Evolutionary conservation across 2,797 vertebrate genomes (phyloP), one percentile per base, ranked within the genome.

Genomic region (Yasuhikotakia modesta): DNA sequence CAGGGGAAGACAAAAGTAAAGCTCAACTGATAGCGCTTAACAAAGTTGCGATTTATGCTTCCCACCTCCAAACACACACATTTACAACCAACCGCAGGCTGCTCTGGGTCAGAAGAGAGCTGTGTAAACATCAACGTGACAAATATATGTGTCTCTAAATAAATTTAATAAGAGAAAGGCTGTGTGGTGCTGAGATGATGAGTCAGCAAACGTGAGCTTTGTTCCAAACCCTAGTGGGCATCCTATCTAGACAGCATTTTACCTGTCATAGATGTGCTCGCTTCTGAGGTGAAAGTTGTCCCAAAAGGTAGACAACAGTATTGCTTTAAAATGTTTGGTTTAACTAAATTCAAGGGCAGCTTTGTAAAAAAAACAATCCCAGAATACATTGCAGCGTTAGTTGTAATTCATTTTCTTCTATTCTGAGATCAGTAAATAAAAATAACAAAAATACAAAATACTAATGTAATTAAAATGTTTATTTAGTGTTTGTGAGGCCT

Each of bases 181-280:
- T 30, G 39, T 27, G 32, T 46, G 16, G 46, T 45, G 73, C 10
- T 39, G 48, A 27, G 32, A 46, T 2, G 82, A 92, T 89, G 86
- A 89, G 87, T 90, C 87, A 86, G 89, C 90, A 91, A 92, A 93
- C 89, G 91, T 88, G 89, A 88, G 88, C 86, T 89, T 84, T 50
- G 39, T 46, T 22, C 14, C 4, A 48, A 68, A 32, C n/a, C 21
- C 35, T 17, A 32, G 39, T 17, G 22, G 35, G 6, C 4, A 2
- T 17, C 17, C 21, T 19, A 16, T 30, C 7, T 17, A 16, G 13
- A 22, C 13, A 61, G 60, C 16, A 39, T 75, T 65, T 65, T 70
- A 17, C 1, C n/a, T 19, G 2, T 52, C 5, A 16, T 52, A 52
- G 7, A 5, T 52, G 48, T 52, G 14, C 35, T 39, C 35, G 35